phyloP scores from a whole-genome alignment of 2,797 vertebrate species.

The Philypnodon macrostomus region DNA sequence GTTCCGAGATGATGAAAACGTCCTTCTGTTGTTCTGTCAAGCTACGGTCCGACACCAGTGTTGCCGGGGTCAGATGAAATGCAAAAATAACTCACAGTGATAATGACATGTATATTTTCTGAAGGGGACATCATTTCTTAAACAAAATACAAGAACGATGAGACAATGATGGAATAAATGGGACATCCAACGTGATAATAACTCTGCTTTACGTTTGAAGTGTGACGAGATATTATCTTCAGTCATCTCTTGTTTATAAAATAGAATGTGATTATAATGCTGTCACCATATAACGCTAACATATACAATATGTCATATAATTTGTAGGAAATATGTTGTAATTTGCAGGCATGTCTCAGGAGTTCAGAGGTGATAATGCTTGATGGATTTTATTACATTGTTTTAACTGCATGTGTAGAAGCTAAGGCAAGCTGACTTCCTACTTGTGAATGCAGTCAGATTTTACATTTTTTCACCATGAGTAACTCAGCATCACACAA shows the following conservation, averaged over 20 bases:
- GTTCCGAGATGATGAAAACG: conserved; percentile 71
- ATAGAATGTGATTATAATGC: neutral
- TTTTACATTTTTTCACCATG: too few relatives aligned
- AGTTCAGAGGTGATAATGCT: neutral
- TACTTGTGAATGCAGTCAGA: too few relatives aligned
- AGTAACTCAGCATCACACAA: too few relatives aligned
- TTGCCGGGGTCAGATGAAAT: conserved; percentile 64
- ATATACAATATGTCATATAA: neutral
- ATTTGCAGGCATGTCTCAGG: conserved; percentile 4
- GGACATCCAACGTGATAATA: conserved; percentile 66
- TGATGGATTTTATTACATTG: conserved; percentile 6
- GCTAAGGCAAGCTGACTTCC: too few relatives aligned
- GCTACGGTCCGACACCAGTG: conserved; percentile 45
- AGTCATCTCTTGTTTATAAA: conserved; percentile 7
- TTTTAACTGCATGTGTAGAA: too few relatives aligned
- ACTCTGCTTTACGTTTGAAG: conserved; percentile 67
- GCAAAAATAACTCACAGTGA: conserved; percentile 59
- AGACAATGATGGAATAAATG: conserved; percentile 58
- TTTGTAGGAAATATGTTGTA: conserved; percentile 5
- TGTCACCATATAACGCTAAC: neutral
- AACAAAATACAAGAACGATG: conserved; percentile 55
- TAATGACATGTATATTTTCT: conserved; percentile 63
- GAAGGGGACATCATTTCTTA: conserved; percentile 48
- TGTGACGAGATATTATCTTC: conserved; percentile 37
- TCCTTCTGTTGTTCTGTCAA: conserved; percentile 56